phyloP scores from a whole-genome alignment of 2,113 vertebrate genomes.

The Gila orcuttii region DNA sequence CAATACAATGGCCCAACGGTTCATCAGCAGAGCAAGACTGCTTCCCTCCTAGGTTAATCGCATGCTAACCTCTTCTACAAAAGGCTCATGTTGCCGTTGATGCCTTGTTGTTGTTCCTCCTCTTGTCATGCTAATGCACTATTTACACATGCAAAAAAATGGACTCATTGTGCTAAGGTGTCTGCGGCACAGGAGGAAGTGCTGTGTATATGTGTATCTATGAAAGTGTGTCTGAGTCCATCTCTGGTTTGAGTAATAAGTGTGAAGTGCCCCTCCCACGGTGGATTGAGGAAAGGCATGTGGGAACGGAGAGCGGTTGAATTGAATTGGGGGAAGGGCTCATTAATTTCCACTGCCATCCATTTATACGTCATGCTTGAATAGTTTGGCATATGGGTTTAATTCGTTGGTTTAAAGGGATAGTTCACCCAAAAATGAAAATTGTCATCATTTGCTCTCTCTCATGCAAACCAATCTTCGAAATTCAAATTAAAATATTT shows the following conservation, averaged over 20 bases:
- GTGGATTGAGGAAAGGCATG: constrained; percentile 42
- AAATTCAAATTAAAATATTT: too few species aligned
- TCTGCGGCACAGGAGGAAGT: constrained; percentile 31
- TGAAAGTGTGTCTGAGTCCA: constrained; percentile 58
- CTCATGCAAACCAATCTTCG: too few species aligned
- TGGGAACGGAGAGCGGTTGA: constrained; percentile 25
- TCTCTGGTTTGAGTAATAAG: constrained; percentile 51
- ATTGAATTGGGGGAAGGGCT: constrained; percentile 40
- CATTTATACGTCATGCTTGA: constrained; percentile 34
- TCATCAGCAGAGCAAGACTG: constrained; percentile 31
- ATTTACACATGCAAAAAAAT: constrained; percentile 59
- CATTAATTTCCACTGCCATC: constrained; percentile 66
- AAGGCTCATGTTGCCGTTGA: constrained; percentile 54
- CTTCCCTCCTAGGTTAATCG: constrained; percentile 53
- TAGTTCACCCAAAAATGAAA: not conserved
- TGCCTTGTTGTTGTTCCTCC: constrained; percentile 52
- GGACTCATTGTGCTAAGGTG: constrained; percentile 38
- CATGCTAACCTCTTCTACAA: constrained; percentile 52
- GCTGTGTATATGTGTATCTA: constrained; percentile 46
- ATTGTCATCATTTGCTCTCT: too few species aligned
- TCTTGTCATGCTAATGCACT: constrained; percentile 59
- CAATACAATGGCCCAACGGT: constrained; percentile 24
- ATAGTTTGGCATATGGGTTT: constrained; percentile 53
- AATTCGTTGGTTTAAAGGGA: constrained; percentile 68
- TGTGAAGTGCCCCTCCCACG: constrained; percentile 61